Percentiles rank a stretch among this genome's conserved stretches.
Conservation (phyloP, 2,797 vertebrate genomes). For the Vireo griseus region DNA sequence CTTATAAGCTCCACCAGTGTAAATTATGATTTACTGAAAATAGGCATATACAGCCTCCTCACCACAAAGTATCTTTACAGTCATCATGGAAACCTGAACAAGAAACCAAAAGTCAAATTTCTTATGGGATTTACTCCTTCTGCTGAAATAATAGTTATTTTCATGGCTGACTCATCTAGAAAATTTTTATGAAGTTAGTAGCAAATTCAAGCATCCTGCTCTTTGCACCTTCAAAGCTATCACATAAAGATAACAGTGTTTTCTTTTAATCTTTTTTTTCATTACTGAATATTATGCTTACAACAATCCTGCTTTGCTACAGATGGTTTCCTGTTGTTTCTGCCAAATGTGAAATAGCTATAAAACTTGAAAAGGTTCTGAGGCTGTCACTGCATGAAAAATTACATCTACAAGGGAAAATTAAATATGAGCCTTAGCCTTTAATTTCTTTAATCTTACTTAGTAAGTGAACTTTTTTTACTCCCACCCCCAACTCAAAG, state of each 20-base stretch:
- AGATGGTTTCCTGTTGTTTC: slow-evolving; percentile 73
- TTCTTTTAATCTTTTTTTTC: slow-evolving; percentile 67
- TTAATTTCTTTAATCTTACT: slow-evolving; percentile 71
- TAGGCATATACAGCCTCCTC: background rate
- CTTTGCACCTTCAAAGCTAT: slow-evolving; percentile 54
- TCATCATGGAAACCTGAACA: background rate
- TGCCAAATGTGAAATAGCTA: slow-evolving; percentile 64
- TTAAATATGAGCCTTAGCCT: slow-evolving; percentile 64
- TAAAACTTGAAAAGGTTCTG: slow-evolving; percentile 72
- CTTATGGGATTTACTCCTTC: background rate
- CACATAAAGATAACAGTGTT: slow-evolving; percentile 30
- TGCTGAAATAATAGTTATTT: background rate
- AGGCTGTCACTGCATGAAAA: slow-evolving; percentile 53
- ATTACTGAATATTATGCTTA: slow-evolving; percentile 60
- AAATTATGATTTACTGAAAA: background rate
- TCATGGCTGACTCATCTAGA: background rate
- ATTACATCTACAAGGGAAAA: slow-evolving; percentile 55
- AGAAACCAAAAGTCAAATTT: background rate
- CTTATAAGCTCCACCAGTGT: background rate
- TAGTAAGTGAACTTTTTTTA: slow-evolving; percentile 47
- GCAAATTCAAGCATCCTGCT: slow-evolving; percentile 23
- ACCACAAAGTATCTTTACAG: background rate
- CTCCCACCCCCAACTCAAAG: slow-evolving; percentile 51
- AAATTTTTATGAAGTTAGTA: background rate
- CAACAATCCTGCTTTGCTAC: slow-evolving; percentile 51